Evolutionary conservation across 2,113 vertebrate species (phyloP), one percentile per base, ranked within the genome.

Genomic region (Cinclus cinclus): DNA sequence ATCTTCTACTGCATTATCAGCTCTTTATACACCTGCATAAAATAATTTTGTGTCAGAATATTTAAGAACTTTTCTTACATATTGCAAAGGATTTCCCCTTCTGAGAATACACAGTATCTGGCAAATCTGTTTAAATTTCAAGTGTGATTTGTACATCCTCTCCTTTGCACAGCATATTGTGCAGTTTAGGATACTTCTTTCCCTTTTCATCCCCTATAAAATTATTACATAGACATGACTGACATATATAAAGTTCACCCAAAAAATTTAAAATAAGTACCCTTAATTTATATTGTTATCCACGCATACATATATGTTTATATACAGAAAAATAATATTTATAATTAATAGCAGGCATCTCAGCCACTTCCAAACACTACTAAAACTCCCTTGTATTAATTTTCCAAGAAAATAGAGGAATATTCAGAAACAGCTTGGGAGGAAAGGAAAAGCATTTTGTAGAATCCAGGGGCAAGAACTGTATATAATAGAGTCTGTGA

Each of bases 131-230:
- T 50, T 35, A 42, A 74, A 67, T 59, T 87, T 84, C 11, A 78
- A 28, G 10, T 30, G 3, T 27, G 6, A 71, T 64, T 90, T 73
- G 4, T 70, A 63, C 18, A 53, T 19, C 5, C 1, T 59, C 3
- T 56, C 7, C 33, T 47, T 88, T 11, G 4, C 5, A 11, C 10
- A 42, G 6, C 2, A 11, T 46, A 20, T 1, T 3, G 2, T 62
- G 28, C 10, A 60, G 24, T 49, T 79, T 37, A 53, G 9, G 12
- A 9, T 83, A 73, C 44, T 58, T 73, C 14, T 22, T 60, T 53
- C 17, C 14, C 8, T 60, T 44, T 19, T 44, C 7, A 44, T 58
- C 19, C 8, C 8, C 6, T 63, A 17, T 59, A 47, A 58, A 89
- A 58, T 50, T 44, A 63, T 39, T 16, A 53, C 13, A 31, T 13